These are phyloP conservation scores for Pterocles orientalis DNA, from an alignment of 2,113 vertebrate genomes.

Conservation along the genomic window DNA sequence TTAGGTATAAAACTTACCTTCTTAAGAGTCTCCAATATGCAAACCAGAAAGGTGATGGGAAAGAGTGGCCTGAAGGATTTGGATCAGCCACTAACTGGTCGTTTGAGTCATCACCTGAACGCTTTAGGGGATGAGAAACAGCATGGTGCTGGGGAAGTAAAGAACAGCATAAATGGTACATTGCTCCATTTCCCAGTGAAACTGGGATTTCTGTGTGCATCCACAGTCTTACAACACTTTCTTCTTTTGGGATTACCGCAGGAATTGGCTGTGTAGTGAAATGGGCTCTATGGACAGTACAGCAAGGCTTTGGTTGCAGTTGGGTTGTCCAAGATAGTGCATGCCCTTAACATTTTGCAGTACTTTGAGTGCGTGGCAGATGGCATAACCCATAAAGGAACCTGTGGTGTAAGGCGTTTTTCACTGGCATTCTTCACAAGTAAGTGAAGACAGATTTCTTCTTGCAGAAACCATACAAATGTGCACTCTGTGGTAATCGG, in stretches of 20 bases:
- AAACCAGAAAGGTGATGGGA: neutral
- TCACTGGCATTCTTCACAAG: neutral
- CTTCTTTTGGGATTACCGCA: neutral
- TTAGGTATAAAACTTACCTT: neutral
- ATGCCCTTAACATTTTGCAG: neutral
- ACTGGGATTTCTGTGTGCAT: neutral
- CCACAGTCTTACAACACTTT: neutral
- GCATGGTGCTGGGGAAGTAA: neutral
- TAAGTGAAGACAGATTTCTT: neutral
- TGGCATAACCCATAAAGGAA: fast-evolving
- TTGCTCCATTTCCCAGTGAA: neutral
- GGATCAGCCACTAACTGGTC: neutral
- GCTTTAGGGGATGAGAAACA: neutral
- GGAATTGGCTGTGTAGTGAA: neutral
- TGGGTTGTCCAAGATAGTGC: neutral
- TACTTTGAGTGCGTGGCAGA: neutral
- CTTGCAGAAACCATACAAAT: neutral
- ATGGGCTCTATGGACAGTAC: neutral
- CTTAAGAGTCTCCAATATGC: neutral
- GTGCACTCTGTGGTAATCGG: neutral
- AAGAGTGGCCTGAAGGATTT: neutral
- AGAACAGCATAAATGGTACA: neutral
- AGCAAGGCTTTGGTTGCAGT: neutral
- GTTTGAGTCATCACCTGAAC: neutral
- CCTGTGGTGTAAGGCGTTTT: fast-evolving